A percentile compares a stretch with the other conserved stretches of the same genome.
phyloP scores from a whole-genome alignment of 2,797 vertebrate species.

The Danio tinwini region DNA sequence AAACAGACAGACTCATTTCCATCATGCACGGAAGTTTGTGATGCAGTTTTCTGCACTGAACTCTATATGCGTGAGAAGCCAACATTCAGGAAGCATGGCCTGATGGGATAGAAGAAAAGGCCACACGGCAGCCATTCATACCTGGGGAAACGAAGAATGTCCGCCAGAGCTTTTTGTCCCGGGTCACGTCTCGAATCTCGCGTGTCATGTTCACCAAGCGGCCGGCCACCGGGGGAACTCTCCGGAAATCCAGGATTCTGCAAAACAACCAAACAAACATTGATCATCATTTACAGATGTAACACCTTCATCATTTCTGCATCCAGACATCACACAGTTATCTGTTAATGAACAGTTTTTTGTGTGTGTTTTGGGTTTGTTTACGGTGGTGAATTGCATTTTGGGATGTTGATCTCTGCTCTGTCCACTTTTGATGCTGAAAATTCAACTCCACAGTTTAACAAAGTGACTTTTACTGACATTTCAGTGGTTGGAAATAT shows the following conservation, averaged over 20 bases:
- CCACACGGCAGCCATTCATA: conserved; percentile 64
- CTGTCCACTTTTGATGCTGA: too few species aligned
- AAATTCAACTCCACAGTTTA: too few species aligned
- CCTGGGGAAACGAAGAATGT: conserved; percentile 99
- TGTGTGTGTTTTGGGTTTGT: too few species aligned
- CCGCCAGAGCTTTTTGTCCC: conserved; percentile 95
- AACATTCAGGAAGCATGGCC: not conserved
- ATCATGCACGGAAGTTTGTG: not conserved
- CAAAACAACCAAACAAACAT: not conserved
- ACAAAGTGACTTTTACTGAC: too few species aligned
- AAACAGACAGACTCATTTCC: not conserved
- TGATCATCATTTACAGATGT: not conserved
- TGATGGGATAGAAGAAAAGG: conserved; percentile 22
- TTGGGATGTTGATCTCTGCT: too few species aligned
- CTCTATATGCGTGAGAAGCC: conserved; percentile 30
- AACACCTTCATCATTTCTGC: not conserved
- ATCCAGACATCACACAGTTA: too few species aligned
- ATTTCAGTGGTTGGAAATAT: too few species aligned
- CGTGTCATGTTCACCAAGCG: conserved; percentile 96
- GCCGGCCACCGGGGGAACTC: conserved; percentile 94
- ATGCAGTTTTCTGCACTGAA: not conserved
- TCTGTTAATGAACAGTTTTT: too few species aligned
- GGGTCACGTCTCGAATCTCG: conserved; percentile 93
- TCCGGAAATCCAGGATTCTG: conserved; percentile 95
- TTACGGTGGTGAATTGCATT: too few species aligned